Conservation (phyloP, 1,140 invertebrate species). For the Aporrectodea caliginosa region DNA sequence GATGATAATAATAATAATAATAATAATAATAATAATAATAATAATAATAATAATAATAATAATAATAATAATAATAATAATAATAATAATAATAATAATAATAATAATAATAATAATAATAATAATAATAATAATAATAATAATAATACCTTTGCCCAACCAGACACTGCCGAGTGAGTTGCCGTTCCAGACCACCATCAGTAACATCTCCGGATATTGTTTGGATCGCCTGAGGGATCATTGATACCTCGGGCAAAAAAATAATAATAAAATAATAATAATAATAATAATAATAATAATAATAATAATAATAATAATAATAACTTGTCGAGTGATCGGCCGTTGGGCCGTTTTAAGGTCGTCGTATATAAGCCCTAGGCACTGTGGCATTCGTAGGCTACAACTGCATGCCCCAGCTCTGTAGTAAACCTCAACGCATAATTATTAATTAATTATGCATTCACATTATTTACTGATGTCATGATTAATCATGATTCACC, state of each 20-base stretch:
- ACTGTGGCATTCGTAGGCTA: not conserved
- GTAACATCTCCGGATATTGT: too few species aligned
- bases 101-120: not conserved
- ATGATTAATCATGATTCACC: too few species aligned
- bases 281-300: too few species aligned
- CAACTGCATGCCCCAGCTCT: not conserved
- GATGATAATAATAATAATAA: not conserved
- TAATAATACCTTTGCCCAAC: too few species aligned
- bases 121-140: not conserved
- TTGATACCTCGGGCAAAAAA: too few species aligned
- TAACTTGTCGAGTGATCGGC: not conserved
- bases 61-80: not conserved
- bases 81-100: not conserved
- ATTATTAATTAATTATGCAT: not conserved
- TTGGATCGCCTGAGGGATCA: too few species aligned
- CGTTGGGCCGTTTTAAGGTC: not conserved
- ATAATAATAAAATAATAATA: too few species aligned
- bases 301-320: not conserved
- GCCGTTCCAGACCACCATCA: too few species aligned
- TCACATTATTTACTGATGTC: too few species aligned
- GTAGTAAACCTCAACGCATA: not conserved
- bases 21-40: not conserved
- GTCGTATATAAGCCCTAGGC: too few species aligned
- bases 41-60: not conserved
- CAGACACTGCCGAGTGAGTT: too few species aligned